Evolutionary conservation across 1,140 invertebrate species (phyloP).

Genomic region (Pararge aegeria): DNA sequence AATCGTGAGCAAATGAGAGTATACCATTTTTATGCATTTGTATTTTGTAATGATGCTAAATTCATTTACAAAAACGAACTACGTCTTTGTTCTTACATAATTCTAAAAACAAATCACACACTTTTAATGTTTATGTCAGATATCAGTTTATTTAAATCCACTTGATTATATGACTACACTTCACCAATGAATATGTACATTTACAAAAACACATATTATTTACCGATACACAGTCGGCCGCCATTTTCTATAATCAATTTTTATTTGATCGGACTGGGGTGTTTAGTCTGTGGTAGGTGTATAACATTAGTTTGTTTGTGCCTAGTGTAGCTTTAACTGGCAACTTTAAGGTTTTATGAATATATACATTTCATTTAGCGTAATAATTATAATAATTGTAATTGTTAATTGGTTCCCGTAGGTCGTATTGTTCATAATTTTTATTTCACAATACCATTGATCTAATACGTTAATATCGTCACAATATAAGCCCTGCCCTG

Average conservation of each 20-base stretch:
- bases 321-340: background rate
- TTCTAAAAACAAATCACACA: slow-evolving; percentile 40
- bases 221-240: slow-evolving; percentile 52
- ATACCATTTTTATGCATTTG: slow-evolving; percentile 75
- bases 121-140: slow-evolving; percentile 14
- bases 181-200: slow-evolving; percentile 38
- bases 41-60: slow-evolving; percentile 57
- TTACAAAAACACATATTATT: slow-evolving; percentile 61
- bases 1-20: slow-evolving; percentile 66
- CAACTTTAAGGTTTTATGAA: too few species aligned
- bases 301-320: too few species aligned
- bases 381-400: too few species aligned
- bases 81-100: slow-evolving; percentile 69
- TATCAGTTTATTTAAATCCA: slow-evolving; percentile 40
- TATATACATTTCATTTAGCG: too few species aligned
- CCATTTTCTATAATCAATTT: slow-evolving; percentile 63
- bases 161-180: slow-evolving; percentile 48
- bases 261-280: background rate
- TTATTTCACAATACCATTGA: too few species aligned
- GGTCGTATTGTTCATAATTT: too few species aligned
- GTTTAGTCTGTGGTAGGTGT: slow-evolving; percentile 8
- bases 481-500: too few species aligned
- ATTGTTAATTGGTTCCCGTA: too few species aligned
- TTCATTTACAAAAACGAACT: slow-evolving; percentile 52
- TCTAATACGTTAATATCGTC: too few species aligned